These are phyloP conservation scores for Aldrovandia affinis DNA, from an alignment of 2,797 vertebrate genomes.

Conservation along the genomic window DNA sequence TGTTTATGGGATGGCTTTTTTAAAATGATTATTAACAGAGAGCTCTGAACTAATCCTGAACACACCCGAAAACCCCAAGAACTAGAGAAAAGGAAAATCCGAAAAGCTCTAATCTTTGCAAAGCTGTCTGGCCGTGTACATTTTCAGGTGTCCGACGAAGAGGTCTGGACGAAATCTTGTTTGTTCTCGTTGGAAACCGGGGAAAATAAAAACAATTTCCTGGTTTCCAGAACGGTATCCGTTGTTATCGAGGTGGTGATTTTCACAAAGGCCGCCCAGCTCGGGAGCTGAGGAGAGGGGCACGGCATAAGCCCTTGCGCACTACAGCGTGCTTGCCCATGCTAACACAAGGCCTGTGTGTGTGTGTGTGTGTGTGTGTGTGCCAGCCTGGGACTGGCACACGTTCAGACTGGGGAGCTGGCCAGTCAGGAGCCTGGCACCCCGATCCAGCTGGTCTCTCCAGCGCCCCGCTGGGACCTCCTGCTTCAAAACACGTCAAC, in stretches of 20 bases:
- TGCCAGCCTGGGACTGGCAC: slow-evolving; percentile 65
- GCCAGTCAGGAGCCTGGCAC: slow-evolving; percentile 64
- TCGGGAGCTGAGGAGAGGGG: slow-evolving; percentile 65
- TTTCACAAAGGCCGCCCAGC: slow-evolving; percentile 64
- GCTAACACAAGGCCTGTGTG: slow-evolving; percentile 64
- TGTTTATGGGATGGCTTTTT: background rate
- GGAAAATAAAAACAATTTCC: slow-evolving; percentile 67
- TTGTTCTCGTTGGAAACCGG: slow-evolving; percentile 60
- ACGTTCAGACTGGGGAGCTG: slow-evolving; percentile 50
- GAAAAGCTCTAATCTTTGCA: background rate
- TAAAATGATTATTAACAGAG: background rate
- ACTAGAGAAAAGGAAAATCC: background rate
- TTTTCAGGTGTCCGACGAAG: slow-evolving; percentile 69
- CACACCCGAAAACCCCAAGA: background rate
- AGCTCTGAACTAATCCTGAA: background rate
- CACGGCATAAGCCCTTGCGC: slow-evolving; percentile 63
- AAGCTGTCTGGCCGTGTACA: slow-evolving; percentile 71
- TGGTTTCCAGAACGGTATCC: no score
- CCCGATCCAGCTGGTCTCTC: slow-evolving; percentile 70
- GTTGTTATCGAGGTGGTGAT: slow-evolving; percentile 56
- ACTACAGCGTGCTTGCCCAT: slow-evolving; percentile 56
- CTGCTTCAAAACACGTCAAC: slow-evolving; percentile 62
- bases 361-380: slow-evolving; percentile 50
- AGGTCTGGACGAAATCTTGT: slow-evolving; percentile 40
- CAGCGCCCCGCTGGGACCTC: slow-evolving; percentile 61